phyloP scores from a whole-genome alignment of 2,888 invertebrate genomes.

The Aethes cnicana region DNA sequence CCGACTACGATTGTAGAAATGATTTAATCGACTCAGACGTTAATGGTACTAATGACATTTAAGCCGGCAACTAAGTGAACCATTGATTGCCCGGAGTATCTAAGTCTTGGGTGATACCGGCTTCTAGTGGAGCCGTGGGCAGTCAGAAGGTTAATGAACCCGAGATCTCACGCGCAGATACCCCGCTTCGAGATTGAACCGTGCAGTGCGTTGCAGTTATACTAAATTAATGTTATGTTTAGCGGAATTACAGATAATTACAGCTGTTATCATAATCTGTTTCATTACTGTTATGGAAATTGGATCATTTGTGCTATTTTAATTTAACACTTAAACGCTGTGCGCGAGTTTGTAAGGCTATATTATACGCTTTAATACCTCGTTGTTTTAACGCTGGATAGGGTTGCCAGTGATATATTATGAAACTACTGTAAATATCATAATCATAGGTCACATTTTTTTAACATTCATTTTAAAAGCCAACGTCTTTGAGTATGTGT shows the following conservation, averaged over 20 bases:
- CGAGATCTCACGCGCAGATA: constrained; percentile 7
- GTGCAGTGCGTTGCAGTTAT: constrained; percentile 1
- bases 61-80: background rate
- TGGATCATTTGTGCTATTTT: constrained; percentile 1
- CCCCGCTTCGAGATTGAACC: constrained; percentile 2
- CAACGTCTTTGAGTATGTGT: too few relatives aligned
- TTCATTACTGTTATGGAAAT: constrained; percentile 1
- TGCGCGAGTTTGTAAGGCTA: background rate
- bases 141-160: constrained; percentile 8
- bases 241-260: constrained; percentile 12
- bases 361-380: too few relatives aligned
- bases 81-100: background rate
- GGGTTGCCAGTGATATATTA: too few relatives aligned
- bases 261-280: constrained; percentile 4
- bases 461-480: too few relatives aligned
- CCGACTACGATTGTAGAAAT: background rate
- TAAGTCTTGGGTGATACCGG: background rate
- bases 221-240: constrained; percentile 5
- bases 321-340: background rate
- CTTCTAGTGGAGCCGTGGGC: background rate
- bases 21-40: constrained; percentile 11
- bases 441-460: too few relatives aligned
- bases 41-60: constrained; percentile 11
- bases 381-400: too few relatives aligned
- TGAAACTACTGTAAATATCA: too few relatives aligned